A percentile compares a stretch with the other conserved stretches of the same genome.
Conservation (phyloP, 2,113 vertebrate species). For the Pelodiscus sinensis region DNA sequence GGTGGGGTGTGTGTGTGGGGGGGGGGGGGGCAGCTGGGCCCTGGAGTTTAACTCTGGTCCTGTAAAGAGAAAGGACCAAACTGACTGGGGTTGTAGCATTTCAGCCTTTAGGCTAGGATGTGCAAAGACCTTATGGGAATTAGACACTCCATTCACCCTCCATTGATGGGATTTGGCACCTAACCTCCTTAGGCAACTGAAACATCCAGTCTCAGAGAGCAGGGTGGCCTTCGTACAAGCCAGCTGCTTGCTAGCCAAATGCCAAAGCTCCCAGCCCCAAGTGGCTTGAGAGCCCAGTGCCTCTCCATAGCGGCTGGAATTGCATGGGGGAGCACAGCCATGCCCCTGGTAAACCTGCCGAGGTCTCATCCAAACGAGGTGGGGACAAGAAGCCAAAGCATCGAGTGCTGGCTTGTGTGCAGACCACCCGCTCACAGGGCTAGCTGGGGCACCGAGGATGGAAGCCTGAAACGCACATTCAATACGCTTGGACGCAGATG, state of each 20-base stretch:
- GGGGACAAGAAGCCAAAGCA: background rate
- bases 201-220: background rate
- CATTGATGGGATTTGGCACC: background rate
- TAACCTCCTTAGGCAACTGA: background rate
- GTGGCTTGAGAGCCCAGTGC: background rate
- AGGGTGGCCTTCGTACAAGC: background rate
- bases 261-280: background rate
- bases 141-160: background rate
- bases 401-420: background rate
- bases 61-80: background rate
- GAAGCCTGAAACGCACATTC: background rate
- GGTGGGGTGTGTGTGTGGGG: no score
- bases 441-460: background rate
- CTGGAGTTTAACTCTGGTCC: background rate
- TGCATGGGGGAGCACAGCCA: background rate
- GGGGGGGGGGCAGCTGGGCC: background rate
- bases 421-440: background rate
- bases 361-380: background rate
- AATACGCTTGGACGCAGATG: background rate
- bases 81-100: background rate
- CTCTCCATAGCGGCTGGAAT: background rate
- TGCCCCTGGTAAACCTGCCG: background rate
- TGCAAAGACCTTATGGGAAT: background rate
- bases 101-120: background rate
- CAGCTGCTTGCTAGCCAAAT: background rate